Base-by-base conservation (phyloP, 2,797 vertebrate species). In the Clarias laeviceps region DNA sequence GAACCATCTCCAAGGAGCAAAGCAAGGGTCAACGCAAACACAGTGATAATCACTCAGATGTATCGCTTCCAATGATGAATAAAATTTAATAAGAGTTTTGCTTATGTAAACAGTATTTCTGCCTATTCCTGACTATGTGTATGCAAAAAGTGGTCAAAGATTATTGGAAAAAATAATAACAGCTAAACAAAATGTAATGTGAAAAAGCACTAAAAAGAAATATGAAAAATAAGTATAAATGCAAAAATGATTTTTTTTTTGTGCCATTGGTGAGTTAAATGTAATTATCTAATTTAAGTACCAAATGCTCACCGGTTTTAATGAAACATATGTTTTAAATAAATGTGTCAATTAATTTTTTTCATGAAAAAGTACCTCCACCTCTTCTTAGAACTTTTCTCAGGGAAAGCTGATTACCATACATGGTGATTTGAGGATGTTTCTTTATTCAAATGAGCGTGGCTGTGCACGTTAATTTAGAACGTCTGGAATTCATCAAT, bases 81-180 rank as follows among this genome's bases (percentile, higher is more conserved):
- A 61, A 61, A 6, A 22, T 61, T 22, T 61, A 24, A n/a, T 24
- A 9, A 22, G 24, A 12, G 1, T 5, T 50, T 57, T 56, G 54
- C 73, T 77, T 24, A 29, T 17, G n/a, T 61, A 78, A 40, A 50
- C 45, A 50, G 45, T 37, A 62, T 59, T 22, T 61, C 3, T 4
- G 1, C 8, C 59, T 0, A 2, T 3, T 61, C 74, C 9, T 57
- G 50, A 54, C 15, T 17, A 29, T 24, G n/a, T 1, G 14, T 18
- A 29, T 76, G 72, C 29, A 27, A 88, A 57, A 57, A 82, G 86
- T 84, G 24, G 50, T 56, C 22, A n/a, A 61, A 56, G n/a, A 32
- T 12, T 12, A 86, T 89, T 87, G 50, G 74, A 85, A 86, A 87
- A 91, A 29, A 29, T 11, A 27, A 5, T 27, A 89, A 90, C n/a